These are phyloP conservation scores for Melanostoma mellinum DNA, from an alignment of 2,888 invertebrate species.

Conservation along the genomic window DNA sequence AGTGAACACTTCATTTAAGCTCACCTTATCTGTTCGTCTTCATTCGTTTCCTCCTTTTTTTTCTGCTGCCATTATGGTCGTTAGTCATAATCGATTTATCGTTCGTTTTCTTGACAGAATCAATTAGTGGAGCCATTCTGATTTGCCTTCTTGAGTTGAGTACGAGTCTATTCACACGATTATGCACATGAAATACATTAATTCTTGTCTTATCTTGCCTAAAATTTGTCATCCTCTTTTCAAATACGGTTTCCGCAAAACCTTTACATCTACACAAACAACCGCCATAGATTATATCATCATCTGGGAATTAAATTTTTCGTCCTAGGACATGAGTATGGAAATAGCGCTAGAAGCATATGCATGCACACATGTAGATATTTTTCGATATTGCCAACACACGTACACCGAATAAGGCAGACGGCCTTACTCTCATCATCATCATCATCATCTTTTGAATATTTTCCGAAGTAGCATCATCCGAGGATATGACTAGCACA, in stretches of 20 bases:
- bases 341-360: too few relatives aligned
- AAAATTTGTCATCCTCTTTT: not conserved
- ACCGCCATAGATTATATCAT: too few relatives aligned
- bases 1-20: too few relatives aligned
- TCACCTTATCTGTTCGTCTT: too few relatives aligned
- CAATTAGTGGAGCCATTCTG: slow-evolving; percentile 19
- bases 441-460: not conserved
- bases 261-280: too few relatives aligned
- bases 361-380: too few relatives aligned
- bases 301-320: too few relatives aligned
- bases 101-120: slow-evolving; percentile 5
- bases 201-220: not conserved
- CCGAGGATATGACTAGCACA: not conserved
- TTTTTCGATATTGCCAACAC: too few relatives aligned
- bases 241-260: too few relatives aligned
- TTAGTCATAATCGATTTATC: not conserved
- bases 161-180: not conserved
- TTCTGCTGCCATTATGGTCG: not conserved
- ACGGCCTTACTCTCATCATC: not conserved
- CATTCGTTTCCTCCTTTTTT: too few relatives aligned
- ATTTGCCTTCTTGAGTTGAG: not conserved
- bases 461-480: not conserved
- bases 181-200: not conserved
- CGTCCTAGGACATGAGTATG: too few relatives aligned
- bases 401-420: not conserved